Conservation (phyloP, 2,113 vertebrate genomes). For the Dermatemys mawii region DNA sequence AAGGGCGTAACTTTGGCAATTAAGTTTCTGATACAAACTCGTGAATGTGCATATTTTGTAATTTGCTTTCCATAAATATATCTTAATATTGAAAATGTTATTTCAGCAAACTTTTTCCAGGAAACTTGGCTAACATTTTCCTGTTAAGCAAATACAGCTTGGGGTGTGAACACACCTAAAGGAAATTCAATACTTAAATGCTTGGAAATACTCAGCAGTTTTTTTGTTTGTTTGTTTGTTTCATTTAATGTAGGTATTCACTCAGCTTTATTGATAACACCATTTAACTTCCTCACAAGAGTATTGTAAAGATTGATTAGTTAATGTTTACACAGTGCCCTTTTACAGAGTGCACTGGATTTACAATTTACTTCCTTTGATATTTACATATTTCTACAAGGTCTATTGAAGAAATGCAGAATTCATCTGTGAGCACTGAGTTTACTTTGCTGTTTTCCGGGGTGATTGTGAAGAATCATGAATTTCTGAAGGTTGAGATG, state of each 20-base stretch:
- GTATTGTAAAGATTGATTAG: not conserved
- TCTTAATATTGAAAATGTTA: not conserved
- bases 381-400: not conserved
- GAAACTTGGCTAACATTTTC: too few species aligned
- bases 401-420: not conserved
- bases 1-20: not conserved
- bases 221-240: not conserved
- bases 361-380: not conserved
- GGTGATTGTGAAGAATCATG: not conserved
- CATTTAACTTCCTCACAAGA: not conserved
- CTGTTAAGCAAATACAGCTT: not conserved
- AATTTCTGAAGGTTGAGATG: not conserved
- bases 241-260: not conserved
- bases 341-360: not conserved
- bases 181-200: not conserved
- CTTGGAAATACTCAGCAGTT: not conserved
- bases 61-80: not conserved
- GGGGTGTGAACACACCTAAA: not conserved
- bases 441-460: not conserved
- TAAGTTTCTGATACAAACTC: not conserved
- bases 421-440: not conserved
- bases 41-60: not conserved
- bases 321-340: not conserved
- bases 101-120: too few species aligned
- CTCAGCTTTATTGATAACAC: not conserved